A percentile compares a stretch with the other conserved stretches of the same genome.
Evolutionary conservation across 1,140 invertebrate species (phyloP).

Genomic region (Neoseiulus cucumeris): DNA sequence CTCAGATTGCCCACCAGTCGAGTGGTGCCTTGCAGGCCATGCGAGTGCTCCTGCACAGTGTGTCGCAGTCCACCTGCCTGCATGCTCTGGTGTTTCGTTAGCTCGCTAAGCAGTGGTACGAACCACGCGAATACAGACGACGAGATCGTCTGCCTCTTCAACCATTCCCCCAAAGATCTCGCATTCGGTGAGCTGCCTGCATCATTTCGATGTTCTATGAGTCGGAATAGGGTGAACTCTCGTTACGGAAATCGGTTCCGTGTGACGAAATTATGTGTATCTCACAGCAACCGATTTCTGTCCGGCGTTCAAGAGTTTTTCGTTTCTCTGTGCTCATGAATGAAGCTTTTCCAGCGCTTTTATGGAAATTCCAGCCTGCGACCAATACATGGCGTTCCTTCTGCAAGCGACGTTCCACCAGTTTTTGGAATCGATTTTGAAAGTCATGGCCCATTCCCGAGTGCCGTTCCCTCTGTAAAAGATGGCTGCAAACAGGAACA

Average conservation of each 20-base stretch:
- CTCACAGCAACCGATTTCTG: too few species aligned
- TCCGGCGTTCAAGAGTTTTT: too few species aligned
- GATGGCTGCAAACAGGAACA: conserved; percentile 79
- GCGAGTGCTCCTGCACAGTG: conserved; percentile 78
- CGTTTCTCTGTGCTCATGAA: too few species aligned
- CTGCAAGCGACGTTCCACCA: conserved; percentile 63
- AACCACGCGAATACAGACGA: conserved; percentile 18
- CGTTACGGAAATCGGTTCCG: too few species aligned
- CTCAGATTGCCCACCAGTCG: too few species aligned
- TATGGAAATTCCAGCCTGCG: too few species aligned
- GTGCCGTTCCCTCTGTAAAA: conserved; percentile 65
- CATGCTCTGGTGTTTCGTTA: conserved; percentile 91
- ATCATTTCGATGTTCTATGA: too few species aligned
- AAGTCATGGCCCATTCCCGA: conserved; percentile 71
- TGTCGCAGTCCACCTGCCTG: conserved; percentile 67
- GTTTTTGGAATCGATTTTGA: conserved; percentile 70
- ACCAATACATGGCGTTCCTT: conserved; percentile 42
- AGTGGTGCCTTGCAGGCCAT: conserved; percentile 75
- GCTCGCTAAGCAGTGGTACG: conserved; percentile 38
- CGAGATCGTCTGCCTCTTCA: conserved; percentile 36
- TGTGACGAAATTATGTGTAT: too few species aligned
- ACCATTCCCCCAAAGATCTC: conserved; percentile 60
- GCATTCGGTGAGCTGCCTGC: conserved; percentile 58
- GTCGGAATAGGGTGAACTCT: too few species aligned
- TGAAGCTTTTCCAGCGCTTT: too few species aligned